Evolutionary conservation across 1,140 invertebrate genomes (phyloP), one percentile per base, ranked within the genome.

Genomic region (Leguminivora glycinivorella): DNA sequence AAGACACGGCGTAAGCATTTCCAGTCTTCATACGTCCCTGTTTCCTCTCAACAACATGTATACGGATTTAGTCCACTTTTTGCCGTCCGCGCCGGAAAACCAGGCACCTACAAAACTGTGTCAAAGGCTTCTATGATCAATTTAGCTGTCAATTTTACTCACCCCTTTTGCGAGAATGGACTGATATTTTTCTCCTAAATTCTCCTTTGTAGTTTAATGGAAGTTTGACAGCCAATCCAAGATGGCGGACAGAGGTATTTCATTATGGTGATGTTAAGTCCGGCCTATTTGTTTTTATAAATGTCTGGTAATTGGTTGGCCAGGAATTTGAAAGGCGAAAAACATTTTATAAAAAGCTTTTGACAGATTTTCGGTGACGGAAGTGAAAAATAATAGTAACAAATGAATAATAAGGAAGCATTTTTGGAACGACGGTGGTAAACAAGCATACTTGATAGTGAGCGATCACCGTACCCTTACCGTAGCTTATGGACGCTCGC

Each of bases 71-170:
- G 29, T 26, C 5, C 24, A 58, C n/a, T 63, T 63, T 63, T 31
- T 34, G 25, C 17, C 58, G 26, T 14, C 0, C 26, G 26, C 58
- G 5, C n/a, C 17, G n/a, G 58, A 63, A 52, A 63, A 29, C 58
- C 47, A 22, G 19, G 19, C 40, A 43, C 40, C 58, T 63, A 63
- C 12, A 31, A 29, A 63, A 63, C 58, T 63, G 14, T 63, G 58
- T 63, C 58, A 63, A 63, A 63, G 58, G 58, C 25, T 63, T 63
- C 6, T 29, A 63, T 63, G 58, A 63, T 63, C 58, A 63, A 63
- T 34, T 29, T 63, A 63, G 58, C 58, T 63, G 58, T 63, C 58
- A 63, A 34, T 63, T 63, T 31, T 31, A 63, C 25, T 52, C 47
- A 52, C 14, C 26, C 58, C 58, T 34, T 34, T 63, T 63, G 58